Conservation (phyloP, 2,797 vertebrate genomes). For the Steatocranus sp. region DNA sequence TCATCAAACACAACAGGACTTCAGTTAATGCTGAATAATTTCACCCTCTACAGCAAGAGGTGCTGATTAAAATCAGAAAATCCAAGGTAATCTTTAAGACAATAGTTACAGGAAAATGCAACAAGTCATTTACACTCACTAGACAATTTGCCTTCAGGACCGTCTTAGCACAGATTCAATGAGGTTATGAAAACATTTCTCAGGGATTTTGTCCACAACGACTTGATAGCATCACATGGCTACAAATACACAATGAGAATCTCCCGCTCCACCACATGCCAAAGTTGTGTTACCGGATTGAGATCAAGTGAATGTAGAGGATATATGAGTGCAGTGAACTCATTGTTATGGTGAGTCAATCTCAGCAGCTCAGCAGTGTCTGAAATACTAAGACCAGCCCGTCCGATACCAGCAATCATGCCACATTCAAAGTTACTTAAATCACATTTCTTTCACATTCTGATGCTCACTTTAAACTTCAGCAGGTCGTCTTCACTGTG, state of each 20-base stretch:
- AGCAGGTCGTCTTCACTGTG: not conserved
- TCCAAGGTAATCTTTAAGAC: not conserved
- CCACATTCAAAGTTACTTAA: not conserved
- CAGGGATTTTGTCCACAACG: not conserved
- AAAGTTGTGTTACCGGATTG: not conserved
- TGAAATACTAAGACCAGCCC: not conserved
- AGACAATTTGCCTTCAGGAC: accelerated
- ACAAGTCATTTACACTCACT: accelerated
- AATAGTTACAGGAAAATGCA: not conserved
- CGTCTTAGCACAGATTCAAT: not conserved
- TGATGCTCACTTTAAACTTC: not conserved
- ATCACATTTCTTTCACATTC: not conserved
- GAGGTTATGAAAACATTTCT: not conserved
- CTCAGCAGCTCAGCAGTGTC: not conserved
- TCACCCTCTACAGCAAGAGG: not conserved
- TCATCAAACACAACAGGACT: not conserved
- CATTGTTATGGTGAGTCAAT: not conserved
- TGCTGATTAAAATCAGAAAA: not conserved
- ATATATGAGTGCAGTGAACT: not conserved
- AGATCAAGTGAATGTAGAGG: not conserved
- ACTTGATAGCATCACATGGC: not conserved
- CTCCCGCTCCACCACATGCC: accelerated
- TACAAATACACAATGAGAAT: not conserved
- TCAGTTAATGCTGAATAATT: not conserved
- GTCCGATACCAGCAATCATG: not conserved